A percentile compares a stretch with the other conserved stretches of the same genome.
Evolutionary conservation across 37 sponge, comb jelly and placozoan species (phyloP).

Genomic region (Bolinopsis microptera): DNA sequence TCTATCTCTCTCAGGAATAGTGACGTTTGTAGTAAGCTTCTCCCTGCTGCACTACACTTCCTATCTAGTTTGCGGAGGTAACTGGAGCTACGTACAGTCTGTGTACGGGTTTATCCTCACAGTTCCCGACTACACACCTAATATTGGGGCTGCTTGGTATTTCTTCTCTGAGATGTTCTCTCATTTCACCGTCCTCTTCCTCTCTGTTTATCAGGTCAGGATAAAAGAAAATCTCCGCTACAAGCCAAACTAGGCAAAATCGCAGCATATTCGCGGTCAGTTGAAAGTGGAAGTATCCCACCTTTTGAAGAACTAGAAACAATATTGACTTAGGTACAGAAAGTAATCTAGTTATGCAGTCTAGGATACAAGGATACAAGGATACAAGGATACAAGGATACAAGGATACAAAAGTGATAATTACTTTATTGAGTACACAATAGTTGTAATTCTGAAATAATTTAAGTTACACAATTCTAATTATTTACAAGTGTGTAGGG

Average conservation of each 20-base stretch:
- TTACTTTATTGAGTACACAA: too few relatives aligned
- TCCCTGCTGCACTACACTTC: not conserved
- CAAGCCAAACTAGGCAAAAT: too few relatives aligned
- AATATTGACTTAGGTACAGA: too few relatives aligned
- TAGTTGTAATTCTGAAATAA: too few relatives aligned
- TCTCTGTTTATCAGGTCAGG: constrained; percentile 96
- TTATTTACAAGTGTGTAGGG: too few relatives aligned
- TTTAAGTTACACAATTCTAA: too few relatives aligned
- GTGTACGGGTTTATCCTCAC: constrained; percentile 66
- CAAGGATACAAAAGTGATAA: too few relatives aligned
- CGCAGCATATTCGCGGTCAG: constrained; percentile 76
- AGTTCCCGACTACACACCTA: constrained; percentile 90
- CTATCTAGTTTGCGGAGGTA: not conserved
- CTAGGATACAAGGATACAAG: too few relatives aligned
- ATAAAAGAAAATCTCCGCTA: too few relatives aligned
- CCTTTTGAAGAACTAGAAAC: too few relatives aligned
- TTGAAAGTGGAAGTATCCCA: constrained; percentile 71
- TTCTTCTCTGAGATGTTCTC: constrained; percentile 96
- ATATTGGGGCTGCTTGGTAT: constrained; percentile 97
- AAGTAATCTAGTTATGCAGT: too few relatives aligned
- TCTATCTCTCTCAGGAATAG: not conserved
- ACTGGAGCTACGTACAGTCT: constrained; percentile 31
- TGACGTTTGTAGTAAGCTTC: not conserved
- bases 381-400: too few relatives aligned
- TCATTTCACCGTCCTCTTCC: constrained; percentile 91